phyloP scores from a whole-genome alignment of 92 coral and sea anemone species.

The Palythoa grandiflora region DNA sequence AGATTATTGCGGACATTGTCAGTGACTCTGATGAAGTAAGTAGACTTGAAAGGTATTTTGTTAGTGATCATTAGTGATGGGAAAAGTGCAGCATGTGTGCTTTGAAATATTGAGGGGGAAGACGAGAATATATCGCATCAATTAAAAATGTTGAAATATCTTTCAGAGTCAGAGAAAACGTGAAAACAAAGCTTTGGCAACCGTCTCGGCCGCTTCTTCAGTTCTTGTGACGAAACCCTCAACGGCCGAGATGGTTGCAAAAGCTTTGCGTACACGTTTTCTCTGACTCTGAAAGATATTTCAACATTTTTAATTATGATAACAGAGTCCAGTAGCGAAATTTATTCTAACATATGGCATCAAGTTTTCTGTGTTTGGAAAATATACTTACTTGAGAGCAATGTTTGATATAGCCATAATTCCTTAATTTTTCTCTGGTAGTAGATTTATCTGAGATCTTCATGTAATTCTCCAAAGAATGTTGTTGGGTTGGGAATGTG shows the following conservation, averaged over 20 bases:
- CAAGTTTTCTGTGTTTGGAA: neutral
- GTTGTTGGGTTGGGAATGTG: constrained; percentile 13
- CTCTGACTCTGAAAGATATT: constrained; percentile 36
- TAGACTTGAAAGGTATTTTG: constrained; percentile 5
- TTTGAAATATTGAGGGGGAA: neutral
- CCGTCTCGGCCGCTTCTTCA: constrained; percentile 11
- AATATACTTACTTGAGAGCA: constrained; percentile 10
- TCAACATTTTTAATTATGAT: constrained; percentile 22
- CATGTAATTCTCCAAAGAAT: constrained; percentile 6
- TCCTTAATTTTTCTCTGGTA: constrained; percentile 4
- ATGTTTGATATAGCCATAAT: constrained; percentile 1
- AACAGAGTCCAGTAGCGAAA: neutral
- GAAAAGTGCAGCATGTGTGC: constrained; percentile 10
- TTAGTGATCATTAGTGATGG: neutral
- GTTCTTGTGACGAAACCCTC: constrained; percentile 9
- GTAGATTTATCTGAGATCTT: constrained; percentile 10
- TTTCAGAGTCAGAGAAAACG: constrained; percentile 21
- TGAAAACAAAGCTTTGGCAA: constrained; percentile 31
- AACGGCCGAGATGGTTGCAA: constrained; percentile 36
- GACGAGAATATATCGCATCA: neutral
- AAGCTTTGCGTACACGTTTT: constrained; percentile 30
- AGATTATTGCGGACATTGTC: constrained; percentile 6
- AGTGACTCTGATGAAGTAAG: constrained; percentile 10
- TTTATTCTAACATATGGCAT: neutral
- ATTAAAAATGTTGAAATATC: constrained; percentile 27